These are phyloP conservation scores for Prietella phreatophila DNA, from an alignment of 2,113 vertebrate species.

Conservation along the genomic window DNA sequence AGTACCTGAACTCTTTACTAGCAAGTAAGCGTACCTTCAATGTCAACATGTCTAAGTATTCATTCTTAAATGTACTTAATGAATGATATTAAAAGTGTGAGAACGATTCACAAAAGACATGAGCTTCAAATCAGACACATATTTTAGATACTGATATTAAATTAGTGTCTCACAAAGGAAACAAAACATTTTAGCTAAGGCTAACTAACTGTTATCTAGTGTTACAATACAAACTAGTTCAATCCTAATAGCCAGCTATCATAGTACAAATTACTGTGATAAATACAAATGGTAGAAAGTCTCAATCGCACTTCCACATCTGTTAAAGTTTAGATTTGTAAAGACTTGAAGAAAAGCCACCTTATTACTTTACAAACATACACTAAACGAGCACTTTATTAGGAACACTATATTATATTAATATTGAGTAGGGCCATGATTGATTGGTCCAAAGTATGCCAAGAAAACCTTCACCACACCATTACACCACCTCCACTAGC, in stretches of 20 bases:
- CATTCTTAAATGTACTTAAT: not conserved
- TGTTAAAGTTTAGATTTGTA: not conserved
- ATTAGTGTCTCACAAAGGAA: not conserved
- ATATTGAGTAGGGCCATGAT: too few species aligned
- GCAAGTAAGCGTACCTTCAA: not conserved
- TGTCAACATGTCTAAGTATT: not conserved
- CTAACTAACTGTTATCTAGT: not conserved
- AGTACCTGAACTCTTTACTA: too few species aligned
- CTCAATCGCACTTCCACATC: not conserved
- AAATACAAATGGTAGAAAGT: not conserved
- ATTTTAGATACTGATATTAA: not conserved
- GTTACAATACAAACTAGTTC: not conserved
- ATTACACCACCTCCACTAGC: too few species aligned
- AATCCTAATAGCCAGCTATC: not conserved
- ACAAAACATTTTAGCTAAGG: not conserved
- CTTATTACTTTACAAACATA: not conserved
- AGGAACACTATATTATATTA: too few species aligned
- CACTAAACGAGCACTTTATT: too few species aligned
- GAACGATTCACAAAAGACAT: not conserved
- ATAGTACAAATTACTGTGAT: not conserved
- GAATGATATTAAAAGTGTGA: not conserved
- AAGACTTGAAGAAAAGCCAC: not conserved
- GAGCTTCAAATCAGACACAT: not conserved
- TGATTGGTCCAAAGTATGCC: too few species aligned
- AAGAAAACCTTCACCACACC: too few species aligned